Conservation (phyloP, 2,113 vertebrate species). For the Odontophorus gujanensis region DNA sequence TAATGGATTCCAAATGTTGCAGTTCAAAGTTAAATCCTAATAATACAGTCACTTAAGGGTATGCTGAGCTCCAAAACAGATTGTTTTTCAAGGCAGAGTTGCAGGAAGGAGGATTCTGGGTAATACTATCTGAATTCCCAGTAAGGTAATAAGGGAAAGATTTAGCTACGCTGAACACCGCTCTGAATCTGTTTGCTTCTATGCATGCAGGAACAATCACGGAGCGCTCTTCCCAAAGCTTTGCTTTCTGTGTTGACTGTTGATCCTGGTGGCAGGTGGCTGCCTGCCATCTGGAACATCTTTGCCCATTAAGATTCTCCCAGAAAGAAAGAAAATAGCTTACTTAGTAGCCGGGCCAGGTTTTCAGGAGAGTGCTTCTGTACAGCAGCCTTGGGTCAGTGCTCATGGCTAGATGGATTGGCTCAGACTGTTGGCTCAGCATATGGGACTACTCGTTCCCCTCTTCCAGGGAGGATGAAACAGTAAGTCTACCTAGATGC, state of each 20-base stretch:
- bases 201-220: not conserved
- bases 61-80: slow-evolving; percentile 52
- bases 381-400: slow-evolving; percentile 10
- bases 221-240: not conserved
- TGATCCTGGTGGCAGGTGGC: slow-evolving; percentile 58
- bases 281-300: slow-evolving; percentile 60
- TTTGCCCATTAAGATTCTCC: slow-evolving; percentile 47
- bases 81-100: slow-evolving; percentile 67
- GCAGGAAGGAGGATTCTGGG: slow-evolving; percentile 56
- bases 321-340: slow-evolving; percentile 55
- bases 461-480: not conserved
- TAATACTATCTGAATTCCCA: slow-evolving; percentile 63
- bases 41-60: slow-evolving; percentile 56
- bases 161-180: not conserved
- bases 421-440: not conserved
- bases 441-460: not conserved
- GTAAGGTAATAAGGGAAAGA: slow-evolving; percentile 57
- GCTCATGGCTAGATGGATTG: not conserved
- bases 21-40: slow-evolving; percentile 63
- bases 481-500: not conserved
- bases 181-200: not conserved
- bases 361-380: slow-evolving; percentile 48
- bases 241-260: not conserved
- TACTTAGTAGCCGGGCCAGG: slow-evolving; percentile 32
- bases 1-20: slow-evolving; percentile 72